Conservation (phyloP, 64 coral and sea anemone species). For the Stylophora pistillata region DNA sequence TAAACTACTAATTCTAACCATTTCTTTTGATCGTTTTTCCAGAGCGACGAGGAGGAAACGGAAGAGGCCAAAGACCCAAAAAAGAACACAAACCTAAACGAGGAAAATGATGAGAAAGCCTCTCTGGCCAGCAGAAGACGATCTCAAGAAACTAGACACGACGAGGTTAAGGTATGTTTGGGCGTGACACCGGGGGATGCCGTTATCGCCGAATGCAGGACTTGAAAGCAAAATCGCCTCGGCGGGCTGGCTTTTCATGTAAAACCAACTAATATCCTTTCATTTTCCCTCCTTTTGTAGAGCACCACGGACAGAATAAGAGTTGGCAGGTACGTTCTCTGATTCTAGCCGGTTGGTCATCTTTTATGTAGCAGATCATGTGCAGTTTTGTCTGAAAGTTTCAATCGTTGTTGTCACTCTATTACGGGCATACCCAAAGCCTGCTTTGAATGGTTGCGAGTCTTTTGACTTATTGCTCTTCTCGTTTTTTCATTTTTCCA, state of each 20-base stretch:
- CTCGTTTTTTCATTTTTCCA: neutral
- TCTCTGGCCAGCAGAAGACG: constrained; percentile 12
- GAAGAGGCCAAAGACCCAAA: constrained; percentile 71
- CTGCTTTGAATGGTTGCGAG: neutral
- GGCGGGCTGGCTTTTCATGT: no score
- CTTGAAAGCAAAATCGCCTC: no score
- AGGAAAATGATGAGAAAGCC: constrained; percentile 73
- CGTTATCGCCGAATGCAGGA: no score
- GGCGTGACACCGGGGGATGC: neutral
- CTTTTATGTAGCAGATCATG: neutral
- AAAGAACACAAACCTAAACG: constrained; percentile 92
- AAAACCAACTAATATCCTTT: no score
- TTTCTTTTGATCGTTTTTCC: neutral
- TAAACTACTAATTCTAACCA: neutral
- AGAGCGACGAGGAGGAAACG: constrained; percentile 86
- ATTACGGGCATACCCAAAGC: no score
- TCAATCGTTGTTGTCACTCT: no score
- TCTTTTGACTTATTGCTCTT: neutral
- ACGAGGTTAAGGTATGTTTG: constrained; percentile 51
- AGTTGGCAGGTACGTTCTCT: constrained; percentile 16
- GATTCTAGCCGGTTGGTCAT: neutral
- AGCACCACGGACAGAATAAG: constrained; percentile 50
- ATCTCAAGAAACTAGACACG: constrained; percentile 20
- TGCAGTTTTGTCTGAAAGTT: no score
- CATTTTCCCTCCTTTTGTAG: neutral